These are phyloP conservation scores for Bombus huntii DNA, from an alignment of 1,140 invertebrate genomes.

Conservation along the genomic window DNA sequence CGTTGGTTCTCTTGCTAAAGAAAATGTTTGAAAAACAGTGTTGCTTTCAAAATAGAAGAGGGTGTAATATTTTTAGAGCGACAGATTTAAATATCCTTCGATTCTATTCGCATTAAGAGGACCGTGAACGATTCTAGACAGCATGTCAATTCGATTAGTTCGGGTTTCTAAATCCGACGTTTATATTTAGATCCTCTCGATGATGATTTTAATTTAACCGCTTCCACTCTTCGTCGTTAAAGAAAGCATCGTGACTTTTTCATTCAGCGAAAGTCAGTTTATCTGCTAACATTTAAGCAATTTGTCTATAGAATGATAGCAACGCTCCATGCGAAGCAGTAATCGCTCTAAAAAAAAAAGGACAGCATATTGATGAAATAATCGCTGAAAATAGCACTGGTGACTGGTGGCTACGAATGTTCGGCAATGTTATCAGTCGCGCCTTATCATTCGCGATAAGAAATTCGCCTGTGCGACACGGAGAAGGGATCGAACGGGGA, in stretches of 20 bases:
- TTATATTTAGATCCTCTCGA: not conserved
- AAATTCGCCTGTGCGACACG: conserved; percentile 53
- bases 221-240: not conserved
- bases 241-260: not conserved
- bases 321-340: not conserved
- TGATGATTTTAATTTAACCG: not conserved
- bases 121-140: not conserved
- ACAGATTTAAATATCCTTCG: not conserved
- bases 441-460: conserved; percentile 74
- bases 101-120: not conserved
- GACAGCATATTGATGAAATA: not conserved
- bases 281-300: not conserved
- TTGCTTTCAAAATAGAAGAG: not conserved
- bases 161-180: too few species aligned
- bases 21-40: not conserved
- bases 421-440: conserved; percentile 69
- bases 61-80: not conserved
- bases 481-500: not conserved
- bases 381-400: conserved; percentile 45
- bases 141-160: not conserved
- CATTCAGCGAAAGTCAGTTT: too few species aligned
- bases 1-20: not conserved
- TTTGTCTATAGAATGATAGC: not conserved
- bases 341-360: not conserved
- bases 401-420: conserved; percentile 52